These are phyloP conservation scores for Perdita meconis DNA, from an alignment of 2,888 invertebrate species.

Conservation along the genomic window DNA sequence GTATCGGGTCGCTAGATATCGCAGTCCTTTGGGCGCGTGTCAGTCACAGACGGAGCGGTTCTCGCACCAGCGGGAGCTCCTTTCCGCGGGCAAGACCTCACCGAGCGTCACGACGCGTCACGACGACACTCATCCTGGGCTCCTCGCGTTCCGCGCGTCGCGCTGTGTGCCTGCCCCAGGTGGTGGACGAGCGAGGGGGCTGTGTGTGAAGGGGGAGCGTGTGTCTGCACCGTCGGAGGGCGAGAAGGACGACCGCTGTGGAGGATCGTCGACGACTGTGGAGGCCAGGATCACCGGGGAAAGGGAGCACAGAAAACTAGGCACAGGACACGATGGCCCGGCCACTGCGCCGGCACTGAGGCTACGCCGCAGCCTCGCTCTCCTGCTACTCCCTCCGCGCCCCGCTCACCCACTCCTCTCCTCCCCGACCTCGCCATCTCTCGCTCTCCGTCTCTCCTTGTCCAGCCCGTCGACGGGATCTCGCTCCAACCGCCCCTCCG, in stretches of 20 bases:
- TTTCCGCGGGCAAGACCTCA: conserved; percentile 27
- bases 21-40: neutral
- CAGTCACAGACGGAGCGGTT: neutral
- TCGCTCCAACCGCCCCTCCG: conserved; percentile 14
- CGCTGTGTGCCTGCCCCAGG: neutral
- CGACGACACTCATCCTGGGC: conserved; percentile 31
- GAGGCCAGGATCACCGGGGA: conserved; percentile 61
- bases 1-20: too few species aligned
- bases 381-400: conserved; percentile 77
- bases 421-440: conserved; percentile 29
- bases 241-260: conserved; percentile 41
- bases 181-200: neutral
- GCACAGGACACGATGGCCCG: conserved; percentile 83
- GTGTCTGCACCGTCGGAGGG: neutral
- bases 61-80: conserved; percentile 30
- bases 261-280: conserved; percentile 57
- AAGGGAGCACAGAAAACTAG: conserved; percentile 67
- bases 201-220: neutral
- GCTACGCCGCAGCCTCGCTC: conserved; percentile 83
- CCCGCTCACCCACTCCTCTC: conserved; percentile 23
- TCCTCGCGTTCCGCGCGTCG: conserved; percentile 27
- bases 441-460: conserved; percentile 23
- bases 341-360: conserved; percentile 84
- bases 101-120: conserved; percentile 55
- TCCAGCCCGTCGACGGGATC: conserved; percentile 25